Base-by-base conservation (phyloP, 2,797 vertebrate species). In the Spinus pinus region DNA sequence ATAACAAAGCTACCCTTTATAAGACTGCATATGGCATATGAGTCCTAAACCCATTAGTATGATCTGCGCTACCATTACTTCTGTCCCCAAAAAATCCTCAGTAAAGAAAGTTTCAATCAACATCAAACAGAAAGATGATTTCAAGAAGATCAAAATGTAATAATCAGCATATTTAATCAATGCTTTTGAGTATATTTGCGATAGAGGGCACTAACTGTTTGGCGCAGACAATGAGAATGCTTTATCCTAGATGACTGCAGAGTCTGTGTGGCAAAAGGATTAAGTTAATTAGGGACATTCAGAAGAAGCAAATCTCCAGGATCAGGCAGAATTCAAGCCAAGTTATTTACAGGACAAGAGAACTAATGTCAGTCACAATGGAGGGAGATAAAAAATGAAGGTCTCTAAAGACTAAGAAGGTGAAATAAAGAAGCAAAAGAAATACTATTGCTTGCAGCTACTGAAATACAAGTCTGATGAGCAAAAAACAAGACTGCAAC, bases 261-360 rank as follows among this genome's bases (percentile, higher is more conserved):
- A 62, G 28, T 88, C 44, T 94, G 88, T 80, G 61, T 88, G 51
- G 64, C 22, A 94, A 93, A 91, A 86, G 49, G 79, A 95, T 96
- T 95, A 94, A 89, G 39, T 89, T 96, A 92, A 95, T 21, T 94
- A 70, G 22, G 57, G 35, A 90, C 54, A 90, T 54, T 95, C 64
- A 66, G 51, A 94, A 90, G 61, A 53, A 94, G 54, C 41, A 97
- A 97, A 97, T 93, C 86, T 97, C 88, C 61, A 82, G 37, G 51
- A 96, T 95, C 86, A 95, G 62, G 14, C 27, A 86, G 66, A 90
- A 88, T 72, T 94, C 54, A 80, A 92, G 57, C 33, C 73, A 93
- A 81, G 35, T 54, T 90, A 33, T 93, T 93, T 95, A 90, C 73
- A 92, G 79, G 57, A 83, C 57, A 78, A 54, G 18, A 81, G 67